Conservation (phyloP, 2,113 vertebrate genomes). For the Quiscalus mexicanus region DNA sequence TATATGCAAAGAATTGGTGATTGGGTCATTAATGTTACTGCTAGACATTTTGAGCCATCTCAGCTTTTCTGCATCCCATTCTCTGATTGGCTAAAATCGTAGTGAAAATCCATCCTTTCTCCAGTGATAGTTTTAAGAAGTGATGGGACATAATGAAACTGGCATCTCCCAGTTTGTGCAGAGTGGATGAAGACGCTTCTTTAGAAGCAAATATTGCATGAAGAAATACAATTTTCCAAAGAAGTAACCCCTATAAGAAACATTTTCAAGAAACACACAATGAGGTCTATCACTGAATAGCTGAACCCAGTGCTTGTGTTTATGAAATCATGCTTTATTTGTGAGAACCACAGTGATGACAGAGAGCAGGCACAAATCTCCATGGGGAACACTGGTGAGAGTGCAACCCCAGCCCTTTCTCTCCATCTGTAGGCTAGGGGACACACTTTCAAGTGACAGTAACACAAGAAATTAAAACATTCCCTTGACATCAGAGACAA, state of each 20-base stretch:
- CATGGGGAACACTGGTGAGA: fast-evolving
- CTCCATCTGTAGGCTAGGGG: neutral
- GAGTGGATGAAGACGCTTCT: neutral
- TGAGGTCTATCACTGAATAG: fast-evolving
- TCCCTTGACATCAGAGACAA: neutral
- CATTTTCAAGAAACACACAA: neutral
- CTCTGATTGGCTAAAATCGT: neutral
- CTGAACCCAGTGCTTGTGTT: neutral
- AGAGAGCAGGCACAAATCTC: neutral
- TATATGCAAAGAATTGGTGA: neutral
- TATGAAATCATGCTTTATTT: neutral
- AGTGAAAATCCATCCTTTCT: neutral
- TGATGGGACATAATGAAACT: neutral
- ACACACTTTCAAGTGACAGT: neutral
- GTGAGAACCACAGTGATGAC: neutral
- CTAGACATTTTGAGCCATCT: neutral
- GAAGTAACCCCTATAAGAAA: neutral
- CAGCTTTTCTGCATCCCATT: neutral
- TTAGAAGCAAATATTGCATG: neutral
- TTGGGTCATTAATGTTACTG: neutral
- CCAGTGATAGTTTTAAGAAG: neutral
- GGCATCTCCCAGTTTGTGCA: neutral
- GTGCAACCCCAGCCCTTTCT: neutral
- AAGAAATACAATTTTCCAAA: neutral
- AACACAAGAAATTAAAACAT: neutral